phyloP scores from a whole-genome alignment of 2,888 invertebrate species.

The Andrena bucephala region DNA sequence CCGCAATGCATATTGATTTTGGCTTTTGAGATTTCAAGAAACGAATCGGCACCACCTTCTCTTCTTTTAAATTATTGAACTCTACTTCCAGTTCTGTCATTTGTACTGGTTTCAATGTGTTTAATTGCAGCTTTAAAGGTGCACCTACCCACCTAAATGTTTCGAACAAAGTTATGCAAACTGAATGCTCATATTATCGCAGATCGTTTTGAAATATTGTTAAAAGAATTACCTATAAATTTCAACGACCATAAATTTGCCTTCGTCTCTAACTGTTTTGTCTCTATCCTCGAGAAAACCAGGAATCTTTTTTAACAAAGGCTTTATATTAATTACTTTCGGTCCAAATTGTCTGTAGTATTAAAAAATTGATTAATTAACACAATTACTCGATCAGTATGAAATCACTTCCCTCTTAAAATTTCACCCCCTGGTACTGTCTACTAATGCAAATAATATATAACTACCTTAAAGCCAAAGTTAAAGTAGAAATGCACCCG shows the following conservation, averaged over 20 bases:
- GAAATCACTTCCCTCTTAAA: not conserved
- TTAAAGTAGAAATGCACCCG: conserved; percentile 92
- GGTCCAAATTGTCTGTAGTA: conserved; percentile 93
- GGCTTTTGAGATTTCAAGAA: conserved; percentile 94
- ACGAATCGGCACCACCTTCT: conserved; percentile 90
- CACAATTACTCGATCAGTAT: not conserved
- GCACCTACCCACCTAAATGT: conserved; percentile 91
- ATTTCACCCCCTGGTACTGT: not conserved
- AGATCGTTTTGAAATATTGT: not conserved
- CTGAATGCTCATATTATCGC: not conserved
- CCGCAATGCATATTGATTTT: conserved; percentile 87
- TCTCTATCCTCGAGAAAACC: conserved; percentile 95
- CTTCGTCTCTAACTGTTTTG: conserved; percentile 96
- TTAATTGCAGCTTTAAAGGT: conserved; percentile 94
- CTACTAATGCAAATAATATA: conserved; percentile 18
- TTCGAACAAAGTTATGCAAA: conserved; percentile 2
- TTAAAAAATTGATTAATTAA: conserved; percentile 8
- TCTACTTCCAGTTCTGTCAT: conserved; percentile 95
- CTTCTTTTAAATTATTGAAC: conserved; percentile 90
- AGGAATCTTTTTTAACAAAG: conserved; percentile 94
- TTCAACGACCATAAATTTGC: conserved; percentile 95
- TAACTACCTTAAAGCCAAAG: conserved; percentile 89
- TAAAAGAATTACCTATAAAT: conserved; percentile 89
- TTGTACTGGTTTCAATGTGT: conserved; percentile 94
- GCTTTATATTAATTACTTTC: conserved; percentile 95